A percentile compares a stretch with the other conserved stretches of the same genome.
Conservation (phyloP, 37 sponge, comb jelly and placozoan species). For the Halisarca cf. caerulea region DNA sequence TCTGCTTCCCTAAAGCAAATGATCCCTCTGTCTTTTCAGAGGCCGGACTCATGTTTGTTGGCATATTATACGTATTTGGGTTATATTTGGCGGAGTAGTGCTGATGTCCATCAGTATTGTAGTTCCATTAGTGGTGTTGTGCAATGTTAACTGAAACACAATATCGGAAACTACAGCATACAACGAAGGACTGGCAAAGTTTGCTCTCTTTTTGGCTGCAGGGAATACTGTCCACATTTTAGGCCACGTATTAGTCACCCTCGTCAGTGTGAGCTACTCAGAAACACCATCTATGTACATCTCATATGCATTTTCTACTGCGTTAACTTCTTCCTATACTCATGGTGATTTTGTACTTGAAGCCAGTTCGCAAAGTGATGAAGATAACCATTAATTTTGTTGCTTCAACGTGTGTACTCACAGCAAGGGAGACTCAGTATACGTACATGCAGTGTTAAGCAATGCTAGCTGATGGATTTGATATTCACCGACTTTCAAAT, state of each 20-base stretch:
- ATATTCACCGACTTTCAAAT: no score
- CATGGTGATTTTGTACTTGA: background rate
- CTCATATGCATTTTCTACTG: background rate
- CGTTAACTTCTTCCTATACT: background rate
- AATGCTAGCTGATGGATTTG: no score
- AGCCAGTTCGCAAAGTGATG: background rate
- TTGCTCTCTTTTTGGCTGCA: background rate
- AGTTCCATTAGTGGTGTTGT: background rate
- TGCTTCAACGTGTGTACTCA: no score
- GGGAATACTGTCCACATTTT: background rate
- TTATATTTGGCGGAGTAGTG: background rate
- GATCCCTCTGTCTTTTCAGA: background rate
- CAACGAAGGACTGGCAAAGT: background rate
- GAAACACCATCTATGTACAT: background rate
- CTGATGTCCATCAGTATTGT: slow-evolving; percentile 5
- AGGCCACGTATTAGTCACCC: background rate
- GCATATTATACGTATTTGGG: background rate
- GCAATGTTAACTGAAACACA: background rate
- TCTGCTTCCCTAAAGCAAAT: background rate
- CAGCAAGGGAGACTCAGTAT: no score
- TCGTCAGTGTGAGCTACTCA: background rate
- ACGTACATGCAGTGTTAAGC: no score
- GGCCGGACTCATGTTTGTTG: background rate
- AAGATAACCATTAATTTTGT: no score
- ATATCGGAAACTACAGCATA: background rate